phyloP scores from a whole-genome alignment of 2,888 invertebrate species.

The Drosophila pegasa region DNA sequence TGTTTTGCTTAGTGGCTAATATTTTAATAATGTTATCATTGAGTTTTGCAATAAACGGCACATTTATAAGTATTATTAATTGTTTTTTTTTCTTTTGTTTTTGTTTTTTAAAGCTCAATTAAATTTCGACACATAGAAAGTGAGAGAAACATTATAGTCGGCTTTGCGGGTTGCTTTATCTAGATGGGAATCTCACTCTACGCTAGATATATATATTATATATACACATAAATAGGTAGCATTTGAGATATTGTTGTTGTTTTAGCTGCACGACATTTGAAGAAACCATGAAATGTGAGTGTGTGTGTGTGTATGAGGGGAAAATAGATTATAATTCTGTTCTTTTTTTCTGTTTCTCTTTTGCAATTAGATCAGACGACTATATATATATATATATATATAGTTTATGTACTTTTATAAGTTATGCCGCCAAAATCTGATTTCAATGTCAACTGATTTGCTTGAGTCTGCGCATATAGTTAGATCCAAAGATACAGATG shows the following conservation, averaged over 20 bases:
- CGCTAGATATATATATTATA: conserved; percentile 5
- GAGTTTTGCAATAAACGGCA: conserved; percentile 68
- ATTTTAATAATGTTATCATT: conserved; percentile 40
- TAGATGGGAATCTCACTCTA: conserved; percentile 39
- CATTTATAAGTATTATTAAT: conserved; percentile 76
- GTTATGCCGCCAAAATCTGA: conserved; percentile 21
- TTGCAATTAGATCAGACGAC: conserved; percentile 29
- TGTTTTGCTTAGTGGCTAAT: conserved; percentile 43
- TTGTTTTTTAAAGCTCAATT: conserved; percentile 76
- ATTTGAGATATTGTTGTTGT: conserved; percentile 30
- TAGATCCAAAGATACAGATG: conserved; percentile 2
- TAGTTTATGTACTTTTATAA: conserved; percentile 18
- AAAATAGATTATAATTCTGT: conserved; percentile 44
- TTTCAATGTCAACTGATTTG: conserved; percentile 17
- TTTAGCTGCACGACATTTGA: conserved; percentile 68
- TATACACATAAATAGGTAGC: conserved; percentile 9
- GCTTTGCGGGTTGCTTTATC: conserved; percentile 21
- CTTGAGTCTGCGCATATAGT: conserved; percentile 6
- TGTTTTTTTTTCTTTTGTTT: conserved; percentile 35
- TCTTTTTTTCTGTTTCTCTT: conserved; percentile 5
- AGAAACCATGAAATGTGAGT: conserved; percentile 69
- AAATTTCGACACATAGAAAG: conserved; percentile 74
- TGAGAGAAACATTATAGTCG: conserved; percentile 48
- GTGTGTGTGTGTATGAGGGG: conserved; percentile 24
- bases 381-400: conserved; percentile 24